Evolutionary conservation across 1,140 invertebrate genomes (phyloP), one percentile per base, ranked within the genome.

Genomic region (Lucilia sericata): DNA sequence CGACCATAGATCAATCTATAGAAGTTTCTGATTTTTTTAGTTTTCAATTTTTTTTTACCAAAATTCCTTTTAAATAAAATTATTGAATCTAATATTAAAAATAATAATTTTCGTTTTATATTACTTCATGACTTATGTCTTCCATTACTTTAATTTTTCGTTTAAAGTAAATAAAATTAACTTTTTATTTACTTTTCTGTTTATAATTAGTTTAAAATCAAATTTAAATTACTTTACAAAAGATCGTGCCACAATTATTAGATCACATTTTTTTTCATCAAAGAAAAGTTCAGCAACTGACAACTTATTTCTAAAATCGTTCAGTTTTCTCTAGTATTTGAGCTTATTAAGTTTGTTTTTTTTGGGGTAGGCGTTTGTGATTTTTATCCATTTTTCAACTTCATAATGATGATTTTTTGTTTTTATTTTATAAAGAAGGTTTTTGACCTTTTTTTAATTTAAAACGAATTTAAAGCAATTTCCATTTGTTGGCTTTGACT

Each of bases 371-470:
- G 25, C 25, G 74, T 75, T 36, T 14, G 25, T 75, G 25, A 21
- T 17, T 34, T 75, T 75, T 34, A 75, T 34, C 74, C 74, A 34
- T 17, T 60, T 60, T 60, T 60, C n/a, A 17, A n/a, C 14, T 5
- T 17, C n/a, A 60, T 17, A 17, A n/a, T 60, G 7, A 60, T 60
- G 55, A n/a, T 17, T 60, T 60, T 17, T n/a, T n/a, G n/a, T n/a
- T 60, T 14, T 60, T 60, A n/a, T 17, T 14, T 60, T 17, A 7
- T 60, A 7, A 7, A 2, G 36, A 36, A 75, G 74, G 25, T 75
- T 75, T 75, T 75, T 75, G 74, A 75, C 74, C 74, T 75, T 34
- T 75, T 60, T 7, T 75, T 75, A 17, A 7, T 36, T 75, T 75
- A 34, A 34, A 42, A 14, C 30, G 34, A 75, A 36, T 60, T 60